These are phyloP conservation scores for Varroa destructor DNA, from an alignment of 1,140 invertebrate genomes.

Conservation along the genomic window DNA sequence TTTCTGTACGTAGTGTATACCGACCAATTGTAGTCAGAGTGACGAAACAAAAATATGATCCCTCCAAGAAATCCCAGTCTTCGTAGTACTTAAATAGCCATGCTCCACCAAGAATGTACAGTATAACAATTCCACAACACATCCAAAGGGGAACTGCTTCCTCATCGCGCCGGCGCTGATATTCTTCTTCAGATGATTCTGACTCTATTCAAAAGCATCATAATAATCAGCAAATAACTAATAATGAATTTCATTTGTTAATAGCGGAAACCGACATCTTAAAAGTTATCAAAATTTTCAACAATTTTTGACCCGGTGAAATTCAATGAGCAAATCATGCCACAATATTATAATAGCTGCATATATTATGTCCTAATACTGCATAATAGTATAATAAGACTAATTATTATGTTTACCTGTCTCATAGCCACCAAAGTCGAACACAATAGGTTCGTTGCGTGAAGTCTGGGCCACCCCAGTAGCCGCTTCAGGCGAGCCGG, in stretches of 20 bases:
- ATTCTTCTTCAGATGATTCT: constrained; percentile 12
- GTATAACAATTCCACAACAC: constrained; percentile 70
- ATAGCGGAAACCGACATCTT: too few species aligned
- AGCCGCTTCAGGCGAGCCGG: not conserved
- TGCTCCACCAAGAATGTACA: constrained; percentile 79
- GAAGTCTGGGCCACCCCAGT: not conserved
- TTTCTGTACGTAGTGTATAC: constrained; percentile 20
- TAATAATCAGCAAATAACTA: not conserved
- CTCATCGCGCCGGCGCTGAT: constrained; percentile 29
- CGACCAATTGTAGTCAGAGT: constrained; percentile 77
- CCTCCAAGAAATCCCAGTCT: constrained; percentile 75
- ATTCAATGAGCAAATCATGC: too few species aligned
- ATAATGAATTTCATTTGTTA: too few species aligned
- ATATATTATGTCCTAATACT: not conserved
- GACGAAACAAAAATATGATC: constrained; percentile 88
- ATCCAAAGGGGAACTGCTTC: constrained; percentile 53
- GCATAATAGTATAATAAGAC: too few species aligned
- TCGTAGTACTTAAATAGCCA: constrained; percentile 68
- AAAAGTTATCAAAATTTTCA: too few species aligned
- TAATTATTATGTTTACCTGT: not conserved
- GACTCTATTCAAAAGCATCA: not conserved
- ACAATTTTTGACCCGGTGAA: too few species aligned
- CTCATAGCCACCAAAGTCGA: constrained; percentile 17
- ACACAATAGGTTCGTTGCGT: constrained; percentile 5
- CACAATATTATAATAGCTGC: too few species aligned